Evolutionary conservation across 2,888 invertebrate species (phyloP).

Genomic region (Leptogaster cylindrica): DNA sequence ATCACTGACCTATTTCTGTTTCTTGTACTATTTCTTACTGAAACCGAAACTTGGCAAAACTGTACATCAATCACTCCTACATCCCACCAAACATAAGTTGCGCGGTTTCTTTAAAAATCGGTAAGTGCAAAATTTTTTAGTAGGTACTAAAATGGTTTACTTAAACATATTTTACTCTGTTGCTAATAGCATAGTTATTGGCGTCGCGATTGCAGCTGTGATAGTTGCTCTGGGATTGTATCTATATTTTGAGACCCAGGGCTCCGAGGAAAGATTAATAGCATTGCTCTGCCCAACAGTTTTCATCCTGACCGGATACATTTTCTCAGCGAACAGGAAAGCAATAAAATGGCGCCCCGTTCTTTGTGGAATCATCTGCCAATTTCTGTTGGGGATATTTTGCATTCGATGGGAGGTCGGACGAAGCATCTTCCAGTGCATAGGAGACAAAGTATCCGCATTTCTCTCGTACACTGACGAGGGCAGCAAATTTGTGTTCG

Average conservation of each 20-base stretch:
- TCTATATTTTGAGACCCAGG: constrained; percentile 70
- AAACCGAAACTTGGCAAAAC: constrained; percentile 66
- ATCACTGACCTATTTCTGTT: constrained; percentile 66
- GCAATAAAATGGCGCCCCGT: constrained; percentile 81
- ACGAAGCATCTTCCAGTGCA: constrained; percentile 67
- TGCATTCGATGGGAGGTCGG: constrained; percentile 87
- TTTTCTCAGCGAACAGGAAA: constrained; percentile 68
- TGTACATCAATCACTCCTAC: constrained; percentile 57
- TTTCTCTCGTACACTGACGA: constrained; percentile 81
- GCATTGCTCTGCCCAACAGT: constrained; percentile 72
- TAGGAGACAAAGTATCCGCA: constrained; percentile 70
- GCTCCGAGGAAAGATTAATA: constrained; percentile 68
- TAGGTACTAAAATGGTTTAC: neutral
- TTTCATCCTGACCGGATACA: constrained; percentile 69
- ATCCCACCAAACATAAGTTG: constrained; percentile 48
- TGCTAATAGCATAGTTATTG: no score
- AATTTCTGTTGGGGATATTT: constrained; percentile 83
- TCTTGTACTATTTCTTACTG: constrained; percentile 70
- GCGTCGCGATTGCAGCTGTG: no score
- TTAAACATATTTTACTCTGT: neutral
- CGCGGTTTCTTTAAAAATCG: no score
- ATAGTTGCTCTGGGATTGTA: constrained; percentile 66
- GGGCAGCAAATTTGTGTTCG: constrained; percentile 87
- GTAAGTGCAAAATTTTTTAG: constrained; percentile 52
- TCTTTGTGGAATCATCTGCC: constrained; percentile 78